Evolutionary conservation across 1,140 invertebrate species (phyloP), one percentile per base, ranked within the genome.

Genomic region (Cydia pomonella): DNA sequence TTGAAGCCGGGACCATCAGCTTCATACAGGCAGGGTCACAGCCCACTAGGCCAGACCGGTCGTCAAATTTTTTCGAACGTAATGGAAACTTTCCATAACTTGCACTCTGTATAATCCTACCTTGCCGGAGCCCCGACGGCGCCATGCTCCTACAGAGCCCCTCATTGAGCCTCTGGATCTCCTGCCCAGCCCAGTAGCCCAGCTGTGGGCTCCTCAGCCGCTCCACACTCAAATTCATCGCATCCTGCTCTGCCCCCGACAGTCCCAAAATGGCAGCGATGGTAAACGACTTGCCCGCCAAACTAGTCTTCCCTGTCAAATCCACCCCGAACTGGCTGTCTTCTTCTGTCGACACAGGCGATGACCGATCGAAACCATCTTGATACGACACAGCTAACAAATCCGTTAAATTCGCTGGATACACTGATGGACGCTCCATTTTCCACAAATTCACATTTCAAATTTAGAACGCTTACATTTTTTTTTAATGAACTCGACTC

Each of bases 221-320:
- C 74, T 92, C 89, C 74, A 93, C 91, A 72, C 87, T 90, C 63
- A 93, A 69, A 16, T 90, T 90, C 88, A 93, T 91, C 0, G 87
- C 91, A 79, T 93, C 90, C 21, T 92, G 88, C 2, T 91, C 91
- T 0, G 83, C 73, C 41, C 86, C 87, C 7, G 87, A 84, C 76
- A 93, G 41, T 0, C 91, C 91, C 78, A 93, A 84, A 50, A 93
- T 93, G 72, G 91, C 91, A 5, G 91, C 90, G 1, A 93, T 93
- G 0, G 91, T 93, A 72, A 93, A 93, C 1, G 89, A 90, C 77
- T 93, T 93, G 0, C 89, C 90, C 2, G 76, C 88, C 75, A 92
- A 85, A 82, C 86, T 90, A 1, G 89, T 90, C 72, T 92, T 93
- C 2, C 89, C 91, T 0, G 88, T 87, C 73, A 93, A 80, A 73